Percentiles rank a stretch among this genome's conserved stretches.
Evolutionary conservation across 2,113 vertebrate species (phyloP).

Genomic region (Grallaria varia): DNA sequence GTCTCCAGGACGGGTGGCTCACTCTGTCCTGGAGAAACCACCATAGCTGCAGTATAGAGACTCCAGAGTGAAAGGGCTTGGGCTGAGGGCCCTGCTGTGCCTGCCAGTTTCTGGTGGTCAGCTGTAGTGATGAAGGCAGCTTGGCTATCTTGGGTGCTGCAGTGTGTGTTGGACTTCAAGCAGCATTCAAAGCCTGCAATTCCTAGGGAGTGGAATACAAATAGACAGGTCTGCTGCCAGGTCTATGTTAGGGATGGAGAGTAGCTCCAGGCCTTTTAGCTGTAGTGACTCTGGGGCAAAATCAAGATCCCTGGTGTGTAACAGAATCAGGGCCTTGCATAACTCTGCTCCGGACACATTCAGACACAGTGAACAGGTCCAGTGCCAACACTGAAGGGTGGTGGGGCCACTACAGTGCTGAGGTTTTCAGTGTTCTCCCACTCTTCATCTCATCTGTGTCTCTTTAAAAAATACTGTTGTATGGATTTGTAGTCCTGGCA

Average conservation of each 20-base stretch:
- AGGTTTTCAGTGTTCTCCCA: background rate
- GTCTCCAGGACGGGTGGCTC: background rate
- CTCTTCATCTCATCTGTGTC: background rate
- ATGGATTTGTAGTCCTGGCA: background rate
- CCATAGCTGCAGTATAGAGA: rapidly evolving
- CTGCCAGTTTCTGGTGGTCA: background rate
- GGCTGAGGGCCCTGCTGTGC: background rate
- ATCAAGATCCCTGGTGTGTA: background rate
- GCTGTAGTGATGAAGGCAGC: background rate
- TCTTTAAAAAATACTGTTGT: background rate
- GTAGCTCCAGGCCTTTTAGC: background rate
- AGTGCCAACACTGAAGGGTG: background rate
- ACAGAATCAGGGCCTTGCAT: background rate
- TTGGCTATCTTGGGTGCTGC: background rate
- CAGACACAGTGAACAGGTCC: background rate
- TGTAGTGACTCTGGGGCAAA: background rate
- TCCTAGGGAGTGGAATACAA: background rate
- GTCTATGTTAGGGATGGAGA: background rate
- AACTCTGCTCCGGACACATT: background rate
- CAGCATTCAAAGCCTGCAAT: background rate
- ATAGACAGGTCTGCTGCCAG: background rate
- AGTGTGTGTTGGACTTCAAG: background rate
- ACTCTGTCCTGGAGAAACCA: background rate
- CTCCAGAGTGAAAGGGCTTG: rapidly evolving
- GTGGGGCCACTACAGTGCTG: background rate